phyloP scores from a whole-genome alignment of 2,888 invertebrate species.

The Rotaria sp. region DNA sequence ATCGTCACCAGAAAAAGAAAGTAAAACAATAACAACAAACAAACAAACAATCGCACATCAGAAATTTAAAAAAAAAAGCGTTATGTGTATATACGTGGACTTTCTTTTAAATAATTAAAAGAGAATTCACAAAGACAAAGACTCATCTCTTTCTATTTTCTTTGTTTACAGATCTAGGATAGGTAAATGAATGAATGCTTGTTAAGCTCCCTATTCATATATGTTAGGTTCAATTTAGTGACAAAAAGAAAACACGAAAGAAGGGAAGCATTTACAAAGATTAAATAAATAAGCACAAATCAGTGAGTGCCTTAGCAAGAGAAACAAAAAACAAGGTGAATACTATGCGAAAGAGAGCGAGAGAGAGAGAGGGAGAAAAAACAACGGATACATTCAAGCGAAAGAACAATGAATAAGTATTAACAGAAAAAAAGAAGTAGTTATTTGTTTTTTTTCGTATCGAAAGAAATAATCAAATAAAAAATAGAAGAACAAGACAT shows the following conservation, averaged over 20 bases:
- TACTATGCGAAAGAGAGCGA: not conserved
- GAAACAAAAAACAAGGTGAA: not conserved
- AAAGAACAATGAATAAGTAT: not conserved
- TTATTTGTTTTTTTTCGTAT: not conserved
- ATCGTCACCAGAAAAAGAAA: not conserved
- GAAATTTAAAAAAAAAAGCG: not conserved
- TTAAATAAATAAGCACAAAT: not conserved
- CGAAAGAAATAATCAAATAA: not conserved
- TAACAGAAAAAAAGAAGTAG: not conserved
- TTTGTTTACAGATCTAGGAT: not conserved
- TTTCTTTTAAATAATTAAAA: not conserved
- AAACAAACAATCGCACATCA: not conserved
- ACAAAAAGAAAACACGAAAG: not conserved
- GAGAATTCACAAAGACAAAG: not conserved
- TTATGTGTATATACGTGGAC: not conserved
- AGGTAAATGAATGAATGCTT: not conserved
- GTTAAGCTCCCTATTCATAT: not conserved
- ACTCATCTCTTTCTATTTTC: not conserved
- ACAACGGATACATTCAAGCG: not conserved
- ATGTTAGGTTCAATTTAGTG: not conserved
- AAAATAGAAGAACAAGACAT: not conserved
- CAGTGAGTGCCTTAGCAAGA: not conserved
- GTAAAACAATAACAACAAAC: slow-evolving; percentile 3
- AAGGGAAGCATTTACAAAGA: not conserved
- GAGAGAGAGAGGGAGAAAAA: not conserved